Evolutionary conservation across 2,797 vertebrate genomes (phyloP).

Genomic region (Malacoraja senta): DNA sequence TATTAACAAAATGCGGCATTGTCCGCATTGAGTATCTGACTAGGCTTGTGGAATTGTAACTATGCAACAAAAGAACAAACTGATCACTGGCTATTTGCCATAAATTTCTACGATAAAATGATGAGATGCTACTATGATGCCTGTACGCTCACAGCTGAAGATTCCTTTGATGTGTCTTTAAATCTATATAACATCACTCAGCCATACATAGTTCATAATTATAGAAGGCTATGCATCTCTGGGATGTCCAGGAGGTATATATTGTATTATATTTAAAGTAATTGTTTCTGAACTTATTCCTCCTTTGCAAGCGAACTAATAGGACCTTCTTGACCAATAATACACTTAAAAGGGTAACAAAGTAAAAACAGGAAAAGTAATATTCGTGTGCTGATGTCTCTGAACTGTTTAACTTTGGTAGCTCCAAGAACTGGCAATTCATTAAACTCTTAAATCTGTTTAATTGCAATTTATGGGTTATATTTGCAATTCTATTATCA

Average conservation of each 20-base stretch:
- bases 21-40: not conserved
- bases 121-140: no score
- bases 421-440: not conserved
- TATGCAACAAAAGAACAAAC: not conserved
- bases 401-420: not conserved
- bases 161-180: not conserved
- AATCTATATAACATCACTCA: not conserved
- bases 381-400: not conserved
- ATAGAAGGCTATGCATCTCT: not conserved
- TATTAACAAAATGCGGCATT: not conserved
- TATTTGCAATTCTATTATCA: not conserved
- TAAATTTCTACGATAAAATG: not conserved
- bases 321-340: not conserved
- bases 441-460: not conserved
- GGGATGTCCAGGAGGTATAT: not conserved
- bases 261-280: not conserved
- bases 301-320: not conserved
- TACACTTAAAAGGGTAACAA: not conserved
- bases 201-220: not conserved
- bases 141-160: not conserved
- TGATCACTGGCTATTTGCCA: not conserved
- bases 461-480: not conserved
- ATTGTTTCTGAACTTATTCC: not conserved
- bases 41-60: not conserved
- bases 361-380: slow-evolving; percentile 15